Evolutionary conservation across 2,888 invertebrate species (phyloP), one percentile per base, ranked within the genome.

Genomic region (Cheilosia vernalis): DNA sequence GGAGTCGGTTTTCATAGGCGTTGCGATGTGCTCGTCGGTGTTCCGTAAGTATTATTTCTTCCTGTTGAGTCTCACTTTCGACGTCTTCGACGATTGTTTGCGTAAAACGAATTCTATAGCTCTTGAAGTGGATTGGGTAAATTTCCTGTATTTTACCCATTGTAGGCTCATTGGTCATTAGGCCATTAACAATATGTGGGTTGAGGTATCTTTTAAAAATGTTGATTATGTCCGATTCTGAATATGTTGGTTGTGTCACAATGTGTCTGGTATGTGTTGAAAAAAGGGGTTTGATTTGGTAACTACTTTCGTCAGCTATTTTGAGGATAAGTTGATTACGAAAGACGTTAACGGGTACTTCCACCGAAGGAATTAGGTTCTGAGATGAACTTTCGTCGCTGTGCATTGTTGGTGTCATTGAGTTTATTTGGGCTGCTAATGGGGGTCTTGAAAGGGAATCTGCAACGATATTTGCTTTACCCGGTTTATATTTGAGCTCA

Each of bases 11-110:
- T 58, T 87, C 85, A n/a, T 40, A 10, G 0, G 42, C 42, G 30
- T 78, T 81, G 1, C 82, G 56, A 21, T 87, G 81, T 5, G 80
- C 86, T 72, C 86, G 64, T 27, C 60, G 77, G 17, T 87, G 87
- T 2, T 44, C 37, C 13, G 21, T 17, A 24, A 66, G 44, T 37
- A 70, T 74, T 42, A 70, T 58, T 27, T 63, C 56, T 19, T 78
- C 61, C 24, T 69, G 74, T 69, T 63, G 7, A 1, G 51, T 19
- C 40, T 61, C 51, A 19, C 21, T 21, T 21, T 21, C 21, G 21
- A 21, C 21, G 21, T 21, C 21, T 21, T 21, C 21, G 21, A 21
- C 76, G 17, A 19, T 7, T 30, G 33, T 17, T 55, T 70, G 76
- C 9, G 85, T 63, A 42, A 61, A 85, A 17, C 76, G 19, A 10